A percentile compares a stretch with the other conserved stretches of the same genome.
phyloP scores from a whole-genome alignment of 1,140 invertebrate species.

The Polypedilum pembai region DNA sequence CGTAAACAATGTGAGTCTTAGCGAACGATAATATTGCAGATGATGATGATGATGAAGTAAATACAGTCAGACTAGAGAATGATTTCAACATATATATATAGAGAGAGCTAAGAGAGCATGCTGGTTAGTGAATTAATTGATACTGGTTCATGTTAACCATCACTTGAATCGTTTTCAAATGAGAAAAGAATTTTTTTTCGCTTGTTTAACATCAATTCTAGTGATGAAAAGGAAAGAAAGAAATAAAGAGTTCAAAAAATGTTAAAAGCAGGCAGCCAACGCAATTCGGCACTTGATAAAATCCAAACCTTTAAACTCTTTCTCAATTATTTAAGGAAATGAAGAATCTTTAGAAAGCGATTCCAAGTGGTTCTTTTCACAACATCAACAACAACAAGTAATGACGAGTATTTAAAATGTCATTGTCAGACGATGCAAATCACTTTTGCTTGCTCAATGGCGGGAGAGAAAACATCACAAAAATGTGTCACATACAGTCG shows the following conservation, averaged over 20 bases:
- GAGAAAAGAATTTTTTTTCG: neutral
- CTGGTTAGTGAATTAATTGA: neutral
- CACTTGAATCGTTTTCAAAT: conserved; percentile 14
- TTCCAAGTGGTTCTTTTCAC: conserved; percentile 6
- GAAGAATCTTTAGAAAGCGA: neutral
- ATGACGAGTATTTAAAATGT: conserved; percentile 25
- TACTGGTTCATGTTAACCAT: conserved; percentile 24
- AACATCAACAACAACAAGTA: neutral
- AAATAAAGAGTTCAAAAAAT: neutral
- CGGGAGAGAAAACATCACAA: neutral
- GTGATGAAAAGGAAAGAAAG: neutral
- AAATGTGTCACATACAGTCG: conserved; percentile 8
- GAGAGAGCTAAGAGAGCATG: neutral
- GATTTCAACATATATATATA: neutral
- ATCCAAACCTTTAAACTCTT: conserved; percentile 2
- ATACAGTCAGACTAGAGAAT: neutral
- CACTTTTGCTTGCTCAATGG: neutral
- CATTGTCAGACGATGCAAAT: neutral
- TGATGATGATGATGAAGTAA: neutral
- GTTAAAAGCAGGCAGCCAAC: neutral
- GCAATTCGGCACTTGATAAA: conserved; percentile 21
- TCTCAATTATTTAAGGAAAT: neutral
- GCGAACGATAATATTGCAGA: neutral
- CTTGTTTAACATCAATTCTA: conserved; percentile 20
- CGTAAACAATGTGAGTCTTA: neutral